Percentiles rank a stretch among this genome's conserved stretches.
Conservation (phyloP, 2,797 vertebrate species). For the Hylomyscus alleni region DNA sequence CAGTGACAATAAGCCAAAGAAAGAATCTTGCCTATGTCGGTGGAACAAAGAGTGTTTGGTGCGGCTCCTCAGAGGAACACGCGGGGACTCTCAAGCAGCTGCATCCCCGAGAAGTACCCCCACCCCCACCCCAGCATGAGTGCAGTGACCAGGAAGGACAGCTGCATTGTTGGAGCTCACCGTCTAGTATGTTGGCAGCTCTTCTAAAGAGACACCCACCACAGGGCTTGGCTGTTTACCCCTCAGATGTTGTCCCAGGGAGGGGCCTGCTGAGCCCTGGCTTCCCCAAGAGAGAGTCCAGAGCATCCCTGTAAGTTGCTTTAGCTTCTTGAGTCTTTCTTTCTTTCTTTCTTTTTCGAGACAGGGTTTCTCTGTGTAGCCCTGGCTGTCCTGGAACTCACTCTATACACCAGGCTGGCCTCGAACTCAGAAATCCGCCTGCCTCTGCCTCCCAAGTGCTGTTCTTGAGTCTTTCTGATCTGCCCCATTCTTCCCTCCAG, state of each 20-base stretch:
- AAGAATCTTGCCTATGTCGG: fast-evolving
- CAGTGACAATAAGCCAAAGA: not conserved
- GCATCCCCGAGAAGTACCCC: fast-evolving
- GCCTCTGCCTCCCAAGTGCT: too few relatives aligned
- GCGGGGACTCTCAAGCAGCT: not conserved
- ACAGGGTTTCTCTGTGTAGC: too few relatives aligned
- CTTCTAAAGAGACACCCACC: not conserved
- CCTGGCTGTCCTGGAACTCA: too few relatives aligned
- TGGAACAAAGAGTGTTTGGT: not conserved
- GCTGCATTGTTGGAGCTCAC: not conserved
- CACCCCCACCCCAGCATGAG: not conserved
- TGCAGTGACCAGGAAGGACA: not conserved
- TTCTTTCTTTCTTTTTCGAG: too few relatives aligned
- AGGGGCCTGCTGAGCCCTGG: not conserved
- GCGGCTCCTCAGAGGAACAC: not conserved
- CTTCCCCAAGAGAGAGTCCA: too few relatives aligned
- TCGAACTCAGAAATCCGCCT: too few relatives aligned
- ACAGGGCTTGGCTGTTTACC: not conserved
- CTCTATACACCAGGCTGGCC: too few relatives aligned
- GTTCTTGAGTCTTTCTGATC: not conserved
- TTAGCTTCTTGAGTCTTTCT: not conserved
- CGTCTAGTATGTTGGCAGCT: not conserved
- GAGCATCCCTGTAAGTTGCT: not conserved
- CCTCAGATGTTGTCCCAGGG: not conserved
- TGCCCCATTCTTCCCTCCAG: not conserved